Percentiles rank a stretch among this genome's conserved stretches.
Evolutionary conservation across 2,797 vertebrate species (phyloP).

Genomic region (Lerista edwardsae): DNA sequence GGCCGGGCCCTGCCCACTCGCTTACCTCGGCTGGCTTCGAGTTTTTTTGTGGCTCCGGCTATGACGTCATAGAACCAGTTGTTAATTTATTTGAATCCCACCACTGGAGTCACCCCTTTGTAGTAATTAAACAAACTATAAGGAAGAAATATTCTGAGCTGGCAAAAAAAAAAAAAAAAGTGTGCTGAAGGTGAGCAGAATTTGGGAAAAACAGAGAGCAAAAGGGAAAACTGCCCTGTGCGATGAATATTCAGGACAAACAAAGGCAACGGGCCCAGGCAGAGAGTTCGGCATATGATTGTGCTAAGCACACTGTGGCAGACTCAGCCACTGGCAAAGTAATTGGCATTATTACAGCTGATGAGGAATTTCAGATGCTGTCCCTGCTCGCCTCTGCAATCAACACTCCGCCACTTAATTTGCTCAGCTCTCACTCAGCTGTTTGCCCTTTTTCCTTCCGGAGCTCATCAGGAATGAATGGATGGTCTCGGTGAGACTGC

Average conservation of each 20-base stretch:
- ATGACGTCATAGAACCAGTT: too few species aligned
- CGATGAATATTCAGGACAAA: constrained; percentile 72
- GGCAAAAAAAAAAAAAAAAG: neutral
- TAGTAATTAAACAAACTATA: too few species aligned
- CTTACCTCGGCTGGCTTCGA: too few species aligned
- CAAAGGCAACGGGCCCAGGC: constrained; percentile 68
- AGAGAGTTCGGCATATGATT: constrained; percentile 66
- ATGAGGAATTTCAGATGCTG: constrained; percentile 78
- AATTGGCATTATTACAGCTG: constrained; percentile 79
- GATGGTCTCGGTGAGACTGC: constrained; percentile 47
- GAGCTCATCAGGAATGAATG: constrained; percentile 57
- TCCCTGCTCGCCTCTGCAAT: constrained; percentile 72
- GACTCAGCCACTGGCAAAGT: constrained; percentile 80
- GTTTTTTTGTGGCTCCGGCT: too few species aligned
- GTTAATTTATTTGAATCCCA: too few species aligned
- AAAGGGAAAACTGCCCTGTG: constrained; percentile 46
- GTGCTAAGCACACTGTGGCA: constrained; percentile 73
- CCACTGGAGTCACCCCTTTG: too few species aligned
- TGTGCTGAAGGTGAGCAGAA: neutral
- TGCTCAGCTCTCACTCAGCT: constrained; percentile 67
- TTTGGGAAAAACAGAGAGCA: neutral
- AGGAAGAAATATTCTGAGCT: neutral
- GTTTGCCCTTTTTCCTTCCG: constrained; percentile 73
- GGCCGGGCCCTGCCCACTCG: too few species aligned
- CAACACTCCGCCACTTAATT: constrained; percentile 75